Base-by-base conservation (phyloP, 2,888 invertebrate species). In the Ptilodon capucinus region DNA sequence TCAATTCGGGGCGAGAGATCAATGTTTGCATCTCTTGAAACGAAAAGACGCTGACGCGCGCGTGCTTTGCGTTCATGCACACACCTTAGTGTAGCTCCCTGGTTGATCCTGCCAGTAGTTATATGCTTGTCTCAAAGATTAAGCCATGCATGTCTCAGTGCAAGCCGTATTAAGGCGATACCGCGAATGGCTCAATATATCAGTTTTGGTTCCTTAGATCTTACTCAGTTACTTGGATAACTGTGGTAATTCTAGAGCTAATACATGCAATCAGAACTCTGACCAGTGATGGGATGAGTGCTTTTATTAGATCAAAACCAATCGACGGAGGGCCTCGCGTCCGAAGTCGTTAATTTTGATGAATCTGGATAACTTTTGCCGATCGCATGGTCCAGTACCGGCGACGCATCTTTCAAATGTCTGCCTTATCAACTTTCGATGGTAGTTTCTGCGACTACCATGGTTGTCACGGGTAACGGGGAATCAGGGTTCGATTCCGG, bases 401-500 rank as follows among this genome's bases (percentile, higher is more conserved):
- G 90, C 90, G 92, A 91, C 91, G 88, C 81, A 86, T 92, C 92
- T 89, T 92, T 92, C 91, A 92, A 92, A 91, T 93, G 89, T 93
- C 93, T 93, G 93, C 92, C 93, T 89, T 93, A 93, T 93, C 93
- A 93, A 92, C 92, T 93, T 83, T 92, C 90, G 93, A 93, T 92
- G 93, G 93, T 93, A 93, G 92, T 89, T 87, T 92, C 91, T 87
- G 84, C 82, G 93, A 89, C 92, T 93, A 93, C 92, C 93, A 92
- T 93, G 93, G 93, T 92, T 86, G 89, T 91, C 87, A 94, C 93
- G 93, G 92, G 93, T 94, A 93, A 94, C 93, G 93, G 93, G 92
- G 93, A 93, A 94, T 94, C 91, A 93, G 93, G 93, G 93, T 94
- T 94, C 92, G 92, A 93, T 93, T 93, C 93, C 92, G 93, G 92